Conservation (phyloP, 1,140 invertebrate genomes). For the Leptestheria dahalacensis region DNA sequence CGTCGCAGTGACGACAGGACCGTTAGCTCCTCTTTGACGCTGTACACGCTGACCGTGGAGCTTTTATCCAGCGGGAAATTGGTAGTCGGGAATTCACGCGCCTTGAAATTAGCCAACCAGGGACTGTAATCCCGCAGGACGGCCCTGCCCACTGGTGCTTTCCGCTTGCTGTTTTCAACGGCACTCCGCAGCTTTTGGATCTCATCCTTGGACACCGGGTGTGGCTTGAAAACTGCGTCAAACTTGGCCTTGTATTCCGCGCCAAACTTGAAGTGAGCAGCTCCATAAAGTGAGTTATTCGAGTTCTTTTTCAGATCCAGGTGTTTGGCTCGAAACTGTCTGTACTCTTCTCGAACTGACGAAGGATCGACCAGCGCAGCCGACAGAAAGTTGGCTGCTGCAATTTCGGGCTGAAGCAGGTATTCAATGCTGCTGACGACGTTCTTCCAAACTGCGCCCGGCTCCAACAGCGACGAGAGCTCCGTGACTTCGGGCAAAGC, state of each 20-base stretch:
- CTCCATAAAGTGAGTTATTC: not conserved
- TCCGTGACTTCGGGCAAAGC: too few relatives aligned
- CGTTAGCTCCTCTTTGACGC: not conserved
- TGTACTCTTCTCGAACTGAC: not conserved
- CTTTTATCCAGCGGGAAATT: not conserved
- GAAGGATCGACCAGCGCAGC: not conserved
- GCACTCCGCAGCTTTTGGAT: not conserved
- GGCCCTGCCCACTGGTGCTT: not conserved
- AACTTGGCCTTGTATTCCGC: not conserved
- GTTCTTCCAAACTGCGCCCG: not conserved
- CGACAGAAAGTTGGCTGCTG: not conserved
- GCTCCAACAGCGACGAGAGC: not conserved
- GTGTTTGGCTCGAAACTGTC: not conserved
- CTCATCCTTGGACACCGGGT: not conserved
- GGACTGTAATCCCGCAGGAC: slow-evolving; percentile 7
- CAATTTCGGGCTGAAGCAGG: not conserved
- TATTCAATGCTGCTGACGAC: not conserved
- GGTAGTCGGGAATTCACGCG: not conserved
- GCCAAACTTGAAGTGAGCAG: not conserved
- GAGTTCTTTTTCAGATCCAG: not conserved
- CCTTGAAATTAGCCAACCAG: slow-evolving; percentile 8
- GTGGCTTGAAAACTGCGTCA: not conserved
- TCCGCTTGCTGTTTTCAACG: not conserved
- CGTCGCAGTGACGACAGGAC: not conserved
- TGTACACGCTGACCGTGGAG: not conserved